phyloP scores from a whole-genome alignment of 2,797 vertebrate genomes.

The Phyllotis vaccarum region DNA sequence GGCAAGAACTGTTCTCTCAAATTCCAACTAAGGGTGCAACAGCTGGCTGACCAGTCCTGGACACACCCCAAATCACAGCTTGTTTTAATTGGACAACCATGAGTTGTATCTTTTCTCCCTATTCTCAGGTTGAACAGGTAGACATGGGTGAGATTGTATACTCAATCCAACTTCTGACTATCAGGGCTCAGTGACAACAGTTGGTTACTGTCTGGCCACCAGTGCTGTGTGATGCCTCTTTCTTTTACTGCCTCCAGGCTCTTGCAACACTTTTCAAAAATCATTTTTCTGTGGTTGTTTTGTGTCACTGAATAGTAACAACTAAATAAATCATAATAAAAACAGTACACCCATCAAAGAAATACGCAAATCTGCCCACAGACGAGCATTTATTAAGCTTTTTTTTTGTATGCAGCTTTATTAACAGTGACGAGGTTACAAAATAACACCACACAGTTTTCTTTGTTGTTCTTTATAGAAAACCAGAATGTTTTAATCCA shows the following conservation, averaged over 20 bases:
- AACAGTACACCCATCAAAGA: not conserved
- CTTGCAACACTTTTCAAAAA: not conserved
- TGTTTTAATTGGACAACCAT: not conserved
- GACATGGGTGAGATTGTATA: not conserved
- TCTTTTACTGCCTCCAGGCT: not conserved
- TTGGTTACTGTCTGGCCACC: too few relatives aligned
- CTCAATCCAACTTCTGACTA: not conserved
- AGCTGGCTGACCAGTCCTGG: not conserved
- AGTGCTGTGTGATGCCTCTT: not conserved
- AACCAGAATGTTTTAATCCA: conserved; percentile 66
- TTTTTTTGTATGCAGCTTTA: conserved; percentile 65
- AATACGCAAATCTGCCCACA: not conserved
- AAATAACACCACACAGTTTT: conserved; percentile 39
- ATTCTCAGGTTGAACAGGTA: not conserved
- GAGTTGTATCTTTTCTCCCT: not conserved
- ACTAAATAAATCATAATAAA: not conserved
- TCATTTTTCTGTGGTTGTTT: not conserved
- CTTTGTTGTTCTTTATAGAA: conserved; percentile 46
- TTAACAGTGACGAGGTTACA: conserved; percentile 51
- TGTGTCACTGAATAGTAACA: not conserved
- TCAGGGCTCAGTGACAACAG: not conserved
- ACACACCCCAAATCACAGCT: not conserved
- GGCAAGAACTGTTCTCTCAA: not conserved
- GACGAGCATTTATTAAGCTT: not conserved
- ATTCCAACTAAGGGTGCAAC: not conserved